A percentile compares a stretch with the other conserved stretches of the same genome.
Evolutionary conservation across 2,113 vertebrate genomes (phyloP).

Genomic region (Ophthalmolycus amberensis): DNA sequence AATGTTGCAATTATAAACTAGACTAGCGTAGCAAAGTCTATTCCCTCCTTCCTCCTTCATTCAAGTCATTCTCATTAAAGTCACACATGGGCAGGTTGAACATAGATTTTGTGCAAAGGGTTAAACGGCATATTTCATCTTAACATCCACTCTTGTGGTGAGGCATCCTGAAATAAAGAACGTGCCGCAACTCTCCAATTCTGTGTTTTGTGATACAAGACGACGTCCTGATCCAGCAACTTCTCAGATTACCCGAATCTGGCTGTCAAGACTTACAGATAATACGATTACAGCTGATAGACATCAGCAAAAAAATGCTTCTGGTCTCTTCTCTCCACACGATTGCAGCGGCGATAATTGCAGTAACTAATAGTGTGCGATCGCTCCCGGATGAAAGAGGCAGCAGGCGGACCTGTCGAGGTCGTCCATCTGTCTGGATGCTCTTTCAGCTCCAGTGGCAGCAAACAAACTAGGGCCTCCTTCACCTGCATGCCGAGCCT

Average conservation of each 20-base stretch:
- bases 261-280: conserved; percentile 36
- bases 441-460: conserved; percentile 71
- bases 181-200: not conserved
- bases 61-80: not conserved
- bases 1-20: not conserved
- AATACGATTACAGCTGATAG: conserved; percentile 26
- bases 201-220: conserved; percentile 16
- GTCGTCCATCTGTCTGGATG: conserved; percentile 69
- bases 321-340: not conserved
- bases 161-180: not conserved
- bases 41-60: not conserved
- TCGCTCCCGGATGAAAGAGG: conserved; percentile 31
- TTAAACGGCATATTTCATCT: not conserved
- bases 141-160: not conserved
- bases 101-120: not conserved
- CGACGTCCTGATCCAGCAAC: not conserved
- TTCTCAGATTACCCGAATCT: conserved; percentile 17
- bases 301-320: conserved; percentile 9
- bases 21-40: not conserved
- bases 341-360: conserved; percentile 47
- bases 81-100: not conserved
- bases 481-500: conserved; percentile 66
- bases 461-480: conserved; percentile 71
- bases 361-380: conserved; percentile 47
- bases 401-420: conserved; percentile 33